Conservation (phyloP, 2,888 invertebrate genomes). For the Phaonia tiefii region DNA sequence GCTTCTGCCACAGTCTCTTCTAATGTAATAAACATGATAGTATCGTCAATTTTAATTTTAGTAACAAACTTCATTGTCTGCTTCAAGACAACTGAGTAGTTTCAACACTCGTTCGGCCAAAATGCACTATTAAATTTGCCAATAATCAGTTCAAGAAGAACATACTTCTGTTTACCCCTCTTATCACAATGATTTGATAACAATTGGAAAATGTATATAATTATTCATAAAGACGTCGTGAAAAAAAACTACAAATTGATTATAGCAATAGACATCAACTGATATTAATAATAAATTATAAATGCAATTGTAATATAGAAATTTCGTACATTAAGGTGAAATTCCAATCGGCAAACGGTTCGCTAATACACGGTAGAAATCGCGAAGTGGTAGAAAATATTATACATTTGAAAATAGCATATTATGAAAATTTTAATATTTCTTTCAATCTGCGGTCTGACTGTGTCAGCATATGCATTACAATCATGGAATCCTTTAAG, state of each 20-base stretch:
- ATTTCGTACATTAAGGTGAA: background rate
- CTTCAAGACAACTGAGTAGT: too few species aligned
- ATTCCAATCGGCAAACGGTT: background rate
- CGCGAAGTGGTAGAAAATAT: conserved; percentile 15
- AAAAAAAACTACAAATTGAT: background rate
- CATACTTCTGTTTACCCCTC: too few species aligned
- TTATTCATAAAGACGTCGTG: background rate
- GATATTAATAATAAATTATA: conserved; percentile 27
- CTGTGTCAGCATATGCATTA: background rate
- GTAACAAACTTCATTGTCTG: too few species aligned
- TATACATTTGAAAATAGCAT: conserved; percentile 7
- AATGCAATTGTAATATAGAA: conserved; percentile 13
- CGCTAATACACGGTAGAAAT: background rate
- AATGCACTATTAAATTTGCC: too few species aligned
- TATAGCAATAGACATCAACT: background rate
- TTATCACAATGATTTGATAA: background rate
- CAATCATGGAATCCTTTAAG: background rate
- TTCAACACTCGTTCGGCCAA: too few species aligned
- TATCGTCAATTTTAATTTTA: too few species aligned
- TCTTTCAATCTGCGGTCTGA: background rate
- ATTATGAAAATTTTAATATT: background rate
- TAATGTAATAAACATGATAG: too few species aligned
- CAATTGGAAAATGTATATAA: background rate
- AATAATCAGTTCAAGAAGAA: too few species aligned
- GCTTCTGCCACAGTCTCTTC: too few species aligned